Evolutionary conservation across 2,888 invertebrate genomes (phyloP).

Genomic region (Rhaphigaster nebulosa): DNA sequence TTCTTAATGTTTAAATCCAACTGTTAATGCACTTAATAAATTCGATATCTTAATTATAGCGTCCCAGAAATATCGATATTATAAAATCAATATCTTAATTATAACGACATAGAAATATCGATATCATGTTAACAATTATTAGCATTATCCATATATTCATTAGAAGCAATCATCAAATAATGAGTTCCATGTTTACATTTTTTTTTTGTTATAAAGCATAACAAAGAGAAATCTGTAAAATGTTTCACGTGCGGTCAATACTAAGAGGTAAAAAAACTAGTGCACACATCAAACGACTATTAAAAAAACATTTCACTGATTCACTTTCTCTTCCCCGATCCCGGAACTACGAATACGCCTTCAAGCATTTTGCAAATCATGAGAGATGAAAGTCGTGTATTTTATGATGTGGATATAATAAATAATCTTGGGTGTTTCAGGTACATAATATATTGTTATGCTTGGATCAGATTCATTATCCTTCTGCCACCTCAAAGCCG

Average conservation of each 20-base stretch:
- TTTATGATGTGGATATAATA: neutral
- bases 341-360: neutral
- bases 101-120: too few relatives aligned
- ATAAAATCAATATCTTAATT: too few relatives aligned
- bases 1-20: too few relatives aligned
- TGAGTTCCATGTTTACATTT: too few relatives aligned
- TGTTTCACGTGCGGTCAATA: neutral
- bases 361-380: neutral
- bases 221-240: neutral
- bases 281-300: neutral
- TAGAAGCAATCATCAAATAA: too few relatives aligned
- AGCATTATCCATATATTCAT: too few relatives aligned
- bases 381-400: neutral
- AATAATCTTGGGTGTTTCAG: neutral
- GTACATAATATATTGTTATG: neutral
- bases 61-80: too few relatives aligned
- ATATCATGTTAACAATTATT: too few relatives aligned
- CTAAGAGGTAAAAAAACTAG: neutral
- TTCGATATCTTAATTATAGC: too few relatives aligned
- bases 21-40: too few relatives aligned
- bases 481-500: neutral
- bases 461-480: neutral
- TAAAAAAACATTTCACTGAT: slow-evolving; percentile 15
- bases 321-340: neutral
- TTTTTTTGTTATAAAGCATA: too few relatives aligned